These are phyloP conservation scores for human DNA, from an alignment of 2,113 vertebrate genomes.

Conservation along the genomic window GRCh38 chr1:19003001-19003500, in stretches of 20 bases:
- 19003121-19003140: background rate
- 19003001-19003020: background rate
- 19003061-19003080: background rate
- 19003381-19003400: background rate
- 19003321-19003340: background rate
- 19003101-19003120: background rate
- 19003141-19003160: background rate
- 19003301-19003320: background rate
- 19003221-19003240: background rate
- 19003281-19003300: background rate
- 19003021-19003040: background rate
- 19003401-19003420: background rate
- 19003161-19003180: background rate
- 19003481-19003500: rapidly evolving
- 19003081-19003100: background rate
- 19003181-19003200: background rate
- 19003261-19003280: background rate
- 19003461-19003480: background rate
- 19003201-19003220: rapidly evolving
- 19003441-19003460: background rate
- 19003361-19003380: background rate
- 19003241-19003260: rapidly evolving
- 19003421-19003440: background rate
- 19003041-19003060: background rate
- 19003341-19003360: rapidly evolving